Percentiles rank a stretch among this genome's conserved stretches.
Evolutionary conservation across 2,797 vertebrate species (phyloP).

Genomic region (Acanthurus lineatus): DNA sequence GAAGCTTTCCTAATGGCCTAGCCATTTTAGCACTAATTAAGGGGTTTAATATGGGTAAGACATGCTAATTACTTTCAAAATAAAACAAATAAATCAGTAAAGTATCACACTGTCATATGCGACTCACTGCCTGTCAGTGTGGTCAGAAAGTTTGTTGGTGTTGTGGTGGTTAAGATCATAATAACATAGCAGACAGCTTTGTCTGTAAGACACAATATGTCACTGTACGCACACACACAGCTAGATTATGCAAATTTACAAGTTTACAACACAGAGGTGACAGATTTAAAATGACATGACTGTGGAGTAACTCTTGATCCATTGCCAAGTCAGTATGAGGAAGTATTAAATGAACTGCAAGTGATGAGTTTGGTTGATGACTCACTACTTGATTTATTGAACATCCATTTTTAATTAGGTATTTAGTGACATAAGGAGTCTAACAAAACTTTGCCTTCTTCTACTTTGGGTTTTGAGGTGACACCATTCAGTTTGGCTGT

Average conservation of each 20-base stretch:
- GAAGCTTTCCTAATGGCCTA: neutral
- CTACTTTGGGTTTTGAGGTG: neutral
- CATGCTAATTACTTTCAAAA: conserved; percentile 15
- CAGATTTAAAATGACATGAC: neutral
- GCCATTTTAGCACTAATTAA: conserved; percentile 8
- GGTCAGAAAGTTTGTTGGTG: neutral
- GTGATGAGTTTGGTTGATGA: conserved; percentile 16
- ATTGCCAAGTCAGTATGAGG: neutral
- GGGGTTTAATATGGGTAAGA: conserved; percentile 5
- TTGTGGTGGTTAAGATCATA: neutral
- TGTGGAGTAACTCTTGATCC: neutral
- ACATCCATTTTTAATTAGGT: neutral
- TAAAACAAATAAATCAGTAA: conserved; percentile 1
- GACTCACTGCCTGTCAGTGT: neutral
- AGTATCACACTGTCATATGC: neutral
- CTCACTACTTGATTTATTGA: conserved; percentile 12
- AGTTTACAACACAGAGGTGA: neutral
- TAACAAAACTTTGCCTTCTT: neutral
- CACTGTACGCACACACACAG: neutral
- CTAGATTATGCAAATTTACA: neutral
- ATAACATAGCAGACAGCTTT: neutral
- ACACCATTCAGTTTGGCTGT: neutral
- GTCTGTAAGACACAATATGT: neutral
- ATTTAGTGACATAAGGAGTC: neutral
- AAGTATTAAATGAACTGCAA: neutral